Conservation (phyloP, 2,888 invertebrate genomes). For the Opisthograptis luteolata region DNA sequence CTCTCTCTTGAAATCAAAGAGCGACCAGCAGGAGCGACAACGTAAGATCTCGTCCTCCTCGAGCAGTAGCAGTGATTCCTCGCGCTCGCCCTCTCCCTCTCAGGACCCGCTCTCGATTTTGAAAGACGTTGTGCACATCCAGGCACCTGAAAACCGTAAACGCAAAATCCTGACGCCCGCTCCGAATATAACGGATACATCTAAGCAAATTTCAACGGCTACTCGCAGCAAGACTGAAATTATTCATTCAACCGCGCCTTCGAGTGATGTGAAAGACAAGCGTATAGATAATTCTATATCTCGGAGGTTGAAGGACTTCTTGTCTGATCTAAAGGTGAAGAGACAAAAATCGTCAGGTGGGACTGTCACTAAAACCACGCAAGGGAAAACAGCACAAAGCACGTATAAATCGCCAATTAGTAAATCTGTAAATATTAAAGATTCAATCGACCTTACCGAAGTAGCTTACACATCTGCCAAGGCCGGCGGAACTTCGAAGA, state of each 20-base stretch:
- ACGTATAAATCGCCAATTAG: not conserved
- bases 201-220: conserved; percentile 1
- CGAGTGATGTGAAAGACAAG: not conserved
- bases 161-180: not conserved
- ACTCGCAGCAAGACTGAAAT: not conserved
- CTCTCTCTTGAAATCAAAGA: not conserved
- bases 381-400: not conserved
- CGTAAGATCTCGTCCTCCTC: conserved; percentile 26
- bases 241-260: not conserved
- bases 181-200: not conserved
- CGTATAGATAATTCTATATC: not conserved
- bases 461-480: not conserved
- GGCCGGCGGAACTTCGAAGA: conserved; percentile 2
- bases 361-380: not conserved
- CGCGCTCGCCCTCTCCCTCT: conserved; percentile 36
- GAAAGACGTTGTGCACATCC: conserved; percentile 66
- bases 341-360: not conserved
- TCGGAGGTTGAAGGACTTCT: conserved; percentile 2
- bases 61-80: conserved; percentile 40
- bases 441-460: conserved; percentile 24
- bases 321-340: not conserved
- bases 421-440: conserved; percentile 4
- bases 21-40: conserved; percentile 37
- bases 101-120: conserved; percentile 59
- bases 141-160: conserved; percentile 44